These are phyloP conservation scores for Epinephelus cyanopodus DNA, from an alignment of 2,113 vertebrate genomes.

Conservation along the genomic window DNA sequence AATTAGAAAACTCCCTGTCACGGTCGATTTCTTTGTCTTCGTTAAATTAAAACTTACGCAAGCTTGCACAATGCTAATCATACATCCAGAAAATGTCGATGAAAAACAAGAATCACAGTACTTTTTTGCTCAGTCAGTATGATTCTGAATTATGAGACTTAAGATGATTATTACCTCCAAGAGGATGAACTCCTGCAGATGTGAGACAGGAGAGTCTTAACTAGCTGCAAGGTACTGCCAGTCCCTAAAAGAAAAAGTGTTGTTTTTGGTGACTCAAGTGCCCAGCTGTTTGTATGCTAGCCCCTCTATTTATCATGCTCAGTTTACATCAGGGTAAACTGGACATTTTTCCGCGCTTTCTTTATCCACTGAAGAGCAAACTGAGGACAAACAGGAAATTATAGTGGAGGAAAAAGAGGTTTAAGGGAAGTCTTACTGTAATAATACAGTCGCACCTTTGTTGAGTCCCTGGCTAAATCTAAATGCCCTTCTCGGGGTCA, in stretches of 20 bases:
- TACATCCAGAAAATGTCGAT: not conserved
- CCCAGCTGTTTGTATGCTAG: not conserved
- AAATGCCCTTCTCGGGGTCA: conserved; percentile 41
- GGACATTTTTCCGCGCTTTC: conserved; percentile 16
- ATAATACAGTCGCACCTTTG: conserved; percentile 51
- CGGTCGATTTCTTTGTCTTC: conserved; percentile 19
- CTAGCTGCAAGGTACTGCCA: conserved; percentile 12
- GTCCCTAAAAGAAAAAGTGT: not conserved
- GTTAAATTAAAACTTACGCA: conserved; percentile 27
- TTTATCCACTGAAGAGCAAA: conserved; percentile 33
- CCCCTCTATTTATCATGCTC: conserved; percentile 13
- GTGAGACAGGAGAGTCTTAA: not conserved
- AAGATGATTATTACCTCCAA: conserved; percentile 6
- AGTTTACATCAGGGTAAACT: conserved; percentile 3
- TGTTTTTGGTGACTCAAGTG: conserved; percentile 1
- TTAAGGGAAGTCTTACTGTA: conserved; percentile 19
- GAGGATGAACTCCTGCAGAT: conserved; percentile 6
- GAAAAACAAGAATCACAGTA: conserved; percentile 5
- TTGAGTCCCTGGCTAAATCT: conserved; percentile 50
- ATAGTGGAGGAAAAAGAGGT: conserved; percentile 31
- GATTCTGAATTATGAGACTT: conserved; percentile 11
- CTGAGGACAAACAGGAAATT: conserved; percentile 52
- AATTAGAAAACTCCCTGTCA: conserved; percentile 2
- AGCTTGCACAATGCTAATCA: conserved; percentile 32
- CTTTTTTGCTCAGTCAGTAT: not conserved